Conservation (phyloP, 2,113 vertebrate species). For the Speoplatyrhinus poulsoni region DNA sequence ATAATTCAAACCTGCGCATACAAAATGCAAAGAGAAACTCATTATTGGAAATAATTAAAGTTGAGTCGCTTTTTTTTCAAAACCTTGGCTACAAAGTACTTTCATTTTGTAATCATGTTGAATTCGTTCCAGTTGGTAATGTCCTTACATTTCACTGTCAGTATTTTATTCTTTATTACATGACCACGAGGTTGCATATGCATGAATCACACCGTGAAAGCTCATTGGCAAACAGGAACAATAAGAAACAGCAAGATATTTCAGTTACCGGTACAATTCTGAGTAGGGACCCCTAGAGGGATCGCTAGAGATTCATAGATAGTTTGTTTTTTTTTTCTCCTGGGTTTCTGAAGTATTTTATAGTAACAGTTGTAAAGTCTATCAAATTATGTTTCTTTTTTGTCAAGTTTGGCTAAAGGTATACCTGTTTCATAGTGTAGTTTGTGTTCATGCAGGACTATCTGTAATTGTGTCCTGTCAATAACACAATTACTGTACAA, state of each 20-base stretch:
- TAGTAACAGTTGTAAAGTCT: too few species aligned
- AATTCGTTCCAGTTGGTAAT: constrained; percentile 14
- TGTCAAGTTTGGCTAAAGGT: too few species aligned
- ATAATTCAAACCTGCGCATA: not conserved
- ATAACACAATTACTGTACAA: too few species aligned
- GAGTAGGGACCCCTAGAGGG: too few species aligned
- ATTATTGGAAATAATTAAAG: not conserved
- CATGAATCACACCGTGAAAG: constrained; percentile 34
- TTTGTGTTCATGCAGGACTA: too few species aligned
- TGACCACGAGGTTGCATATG: constrained; percentile 24
- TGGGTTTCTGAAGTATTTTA: too few species aligned
- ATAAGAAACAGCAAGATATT: constrained; percentile 1
- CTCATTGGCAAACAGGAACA: constrained; percentile 27
- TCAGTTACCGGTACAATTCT: too few species aligned
- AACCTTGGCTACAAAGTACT: not conserved
- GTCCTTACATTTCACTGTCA: constrained; percentile 1
- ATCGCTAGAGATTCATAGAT: too few species aligned
- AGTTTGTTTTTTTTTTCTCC: too few species aligned
- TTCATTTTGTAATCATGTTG: constrained; percentile 13
- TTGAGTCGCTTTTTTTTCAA: constrained; percentile 3
- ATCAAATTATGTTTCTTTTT: too few species aligned
- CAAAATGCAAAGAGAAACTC: not conserved
- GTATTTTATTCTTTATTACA: not conserved
- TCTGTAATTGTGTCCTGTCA: too few species aligned
- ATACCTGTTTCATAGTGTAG: too few species aligned